Conservation (phyloP, 2,888 invertebrate species). For the Leptinotarsa haldemani region DNA sequence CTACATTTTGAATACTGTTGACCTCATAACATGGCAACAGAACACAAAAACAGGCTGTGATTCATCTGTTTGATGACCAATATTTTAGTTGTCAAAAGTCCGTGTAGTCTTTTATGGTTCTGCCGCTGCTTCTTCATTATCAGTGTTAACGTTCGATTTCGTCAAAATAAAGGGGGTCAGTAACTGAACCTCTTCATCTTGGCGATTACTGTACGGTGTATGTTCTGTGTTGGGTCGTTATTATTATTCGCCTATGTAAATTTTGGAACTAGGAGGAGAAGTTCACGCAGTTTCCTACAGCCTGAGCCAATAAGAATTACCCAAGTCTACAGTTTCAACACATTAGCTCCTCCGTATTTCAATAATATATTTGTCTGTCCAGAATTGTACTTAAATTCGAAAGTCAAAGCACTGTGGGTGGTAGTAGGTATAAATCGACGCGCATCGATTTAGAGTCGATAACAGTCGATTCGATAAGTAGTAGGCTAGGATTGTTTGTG, state of each 20-base stretch:
- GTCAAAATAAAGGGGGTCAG: not conserved
- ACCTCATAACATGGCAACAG: conserved; percentile 55
- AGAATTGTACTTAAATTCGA: conserved; percentile 60
- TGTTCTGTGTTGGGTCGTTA: not conserved
- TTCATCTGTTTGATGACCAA: conserved; percentile 68
- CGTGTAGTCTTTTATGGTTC: conserved; percentile 58
- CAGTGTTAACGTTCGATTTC: not conserved
- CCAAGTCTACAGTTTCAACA: conserved; percentile 15
- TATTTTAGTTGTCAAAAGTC: conserved; percentile 64
- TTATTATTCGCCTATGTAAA: no score
- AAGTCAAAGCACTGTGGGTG: conserved; percentile 58
- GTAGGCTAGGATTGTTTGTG: conserved; percentile 60
- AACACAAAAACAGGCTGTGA: conserved; percentile 69
- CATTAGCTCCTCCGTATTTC: conserved; percentile 22
- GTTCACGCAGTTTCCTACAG: not conserved
- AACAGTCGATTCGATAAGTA: conserved; percentile 56
- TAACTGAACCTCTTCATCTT: not conserved
- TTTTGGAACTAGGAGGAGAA: not conserved
- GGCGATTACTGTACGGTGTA: not conserved
- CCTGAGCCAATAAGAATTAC: not conserved
- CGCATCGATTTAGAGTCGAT: conserved; percentile 32
- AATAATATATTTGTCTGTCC: conserved; percentile 58
- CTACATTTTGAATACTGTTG: conserved; percentile 54
- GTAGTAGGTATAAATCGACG: conserved; percentile 51
- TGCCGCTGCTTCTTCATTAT: conserved; percentile 56